A percentile compares a stretch with the other conserved stretches of the same genome.
phyloP scores from a whole-genome alignment of 2,888 invertebrate species.

The Cephus spinipes region DNA sequence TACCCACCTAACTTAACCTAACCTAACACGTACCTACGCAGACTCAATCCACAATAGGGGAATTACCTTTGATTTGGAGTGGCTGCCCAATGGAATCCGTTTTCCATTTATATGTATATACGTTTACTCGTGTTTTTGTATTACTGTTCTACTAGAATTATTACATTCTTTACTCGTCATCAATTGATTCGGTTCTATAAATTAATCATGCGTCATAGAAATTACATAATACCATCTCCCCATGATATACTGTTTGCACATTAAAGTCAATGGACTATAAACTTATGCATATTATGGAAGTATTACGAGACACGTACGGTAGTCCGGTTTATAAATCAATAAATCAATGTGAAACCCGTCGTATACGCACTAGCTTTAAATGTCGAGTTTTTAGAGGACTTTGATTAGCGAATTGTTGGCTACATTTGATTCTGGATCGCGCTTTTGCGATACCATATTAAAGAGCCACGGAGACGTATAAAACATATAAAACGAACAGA shows the following conservation, averaged over 20 bases:
- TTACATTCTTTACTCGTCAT: background rate
- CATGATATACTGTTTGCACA: background rate
- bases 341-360: conserved; percentile 33
- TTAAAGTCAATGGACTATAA: background rate
- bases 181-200: background rate
- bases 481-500: background rate
- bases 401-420: background rate
- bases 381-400: conserved; percentile 25
- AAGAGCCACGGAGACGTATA: background rate
- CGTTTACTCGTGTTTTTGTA: background rate
- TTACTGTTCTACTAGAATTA: background rate
- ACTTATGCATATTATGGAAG: background rate
- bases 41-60: background rate
- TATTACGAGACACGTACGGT: background rate
- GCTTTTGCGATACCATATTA: background rate
- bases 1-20: background rate
- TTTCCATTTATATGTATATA: background rate
- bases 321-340: conserved; percentile 40
- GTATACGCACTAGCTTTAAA: conserved; percentile 5
- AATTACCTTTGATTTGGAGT: background rate
- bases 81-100: background rate
- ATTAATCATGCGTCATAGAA: background rate
- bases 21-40: background rate
- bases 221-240: background rate
- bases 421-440: background rate